A percentile compares a stretch with the other conserved stretches of the same genome.
Evolutionary conservation across 2,113 vertebrate genomes (phyloP).

Genomic region (Chelonoidis abingdonii): DNA sequence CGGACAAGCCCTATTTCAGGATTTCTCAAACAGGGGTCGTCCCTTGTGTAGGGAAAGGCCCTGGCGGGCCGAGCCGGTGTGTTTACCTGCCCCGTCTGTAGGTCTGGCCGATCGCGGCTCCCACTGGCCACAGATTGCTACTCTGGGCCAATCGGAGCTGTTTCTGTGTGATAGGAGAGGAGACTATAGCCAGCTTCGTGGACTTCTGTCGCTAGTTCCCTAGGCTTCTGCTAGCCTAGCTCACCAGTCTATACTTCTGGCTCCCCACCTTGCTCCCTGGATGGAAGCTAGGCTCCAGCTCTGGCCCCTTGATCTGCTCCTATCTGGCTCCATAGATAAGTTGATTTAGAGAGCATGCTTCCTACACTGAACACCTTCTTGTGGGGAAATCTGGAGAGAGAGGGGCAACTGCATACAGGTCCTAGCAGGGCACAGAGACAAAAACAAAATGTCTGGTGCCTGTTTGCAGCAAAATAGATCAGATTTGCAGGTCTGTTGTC

Average conservation of each 20-base stretch:
- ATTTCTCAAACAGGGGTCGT: no score
- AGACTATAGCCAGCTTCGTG: not conserved
- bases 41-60: no score
- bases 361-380: no score
- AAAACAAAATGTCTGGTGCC: not conserved
- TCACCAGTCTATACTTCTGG: not conserved
- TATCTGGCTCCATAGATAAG: no score
- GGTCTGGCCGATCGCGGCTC: no score
- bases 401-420: not conserved
- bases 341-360: no score
- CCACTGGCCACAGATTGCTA: no score
- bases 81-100: no score
- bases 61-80: no score
- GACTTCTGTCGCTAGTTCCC: not conserved
- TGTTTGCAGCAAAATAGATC: not conserved
- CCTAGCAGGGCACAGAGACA: no score
- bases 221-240: not conserved
- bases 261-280: not conserved
- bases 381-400: not conserved
- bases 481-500: not conserved
- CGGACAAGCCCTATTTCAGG: no score
- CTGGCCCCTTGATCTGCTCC: not conserved
- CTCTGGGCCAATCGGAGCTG: no score
- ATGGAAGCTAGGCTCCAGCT: not conserved
- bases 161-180: not conserved